Evolutionary conservation across 2,797 vertebrate genomes (phyloP).

Genomic region (Gobionotothen gibberifrons): DNA sequence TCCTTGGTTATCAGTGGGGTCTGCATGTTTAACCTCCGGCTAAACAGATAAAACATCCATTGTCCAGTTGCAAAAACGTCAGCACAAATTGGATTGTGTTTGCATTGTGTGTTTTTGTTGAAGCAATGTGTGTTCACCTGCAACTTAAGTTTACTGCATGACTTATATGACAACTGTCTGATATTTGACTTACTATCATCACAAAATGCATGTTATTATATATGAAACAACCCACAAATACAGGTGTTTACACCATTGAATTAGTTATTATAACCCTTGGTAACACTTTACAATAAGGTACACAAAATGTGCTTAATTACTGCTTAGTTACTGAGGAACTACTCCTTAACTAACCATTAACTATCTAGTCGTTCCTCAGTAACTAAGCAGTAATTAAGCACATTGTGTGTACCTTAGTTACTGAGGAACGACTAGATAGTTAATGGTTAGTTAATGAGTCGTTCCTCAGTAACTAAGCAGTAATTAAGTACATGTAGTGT

Average conservation of each 20-base stretch:
- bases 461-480: too few relatives aligned
- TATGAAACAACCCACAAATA: neutral
- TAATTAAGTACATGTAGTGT: too few relatives aligned
- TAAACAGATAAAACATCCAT: constrained; percentile 4
- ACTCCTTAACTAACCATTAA: too few relatives aligned
- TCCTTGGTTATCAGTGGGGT: constrained; percentile 19
- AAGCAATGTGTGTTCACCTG: neutral
- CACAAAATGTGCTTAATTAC: too few relatives aligned
- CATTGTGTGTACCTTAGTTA: too few relatives aligned
- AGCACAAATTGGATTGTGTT: neutral
- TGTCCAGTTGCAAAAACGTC: constrained; percentile 8
- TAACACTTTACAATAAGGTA: too few relatives aligned
- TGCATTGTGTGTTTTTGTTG: neutral
- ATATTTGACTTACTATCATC: too few relatives aligned
- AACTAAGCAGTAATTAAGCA: too few relatives aligned
- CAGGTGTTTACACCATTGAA: neutral
- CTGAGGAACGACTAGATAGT: too few relatives aligned
- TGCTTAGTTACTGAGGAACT: too few relatives aligned
- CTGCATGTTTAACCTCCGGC: constrained; percentile 14
- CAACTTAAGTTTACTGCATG: neutral
- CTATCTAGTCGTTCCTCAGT: too few relatives aligned
- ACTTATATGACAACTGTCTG: neutral
- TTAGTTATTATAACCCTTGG: neutral
- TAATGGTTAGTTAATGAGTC: too few relatives aligned
- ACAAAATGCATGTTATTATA: neutral